phyloP scores from a whole-genome alignment of 2,888 invertebrate species.

The Allolobophora icterica region DNA sequence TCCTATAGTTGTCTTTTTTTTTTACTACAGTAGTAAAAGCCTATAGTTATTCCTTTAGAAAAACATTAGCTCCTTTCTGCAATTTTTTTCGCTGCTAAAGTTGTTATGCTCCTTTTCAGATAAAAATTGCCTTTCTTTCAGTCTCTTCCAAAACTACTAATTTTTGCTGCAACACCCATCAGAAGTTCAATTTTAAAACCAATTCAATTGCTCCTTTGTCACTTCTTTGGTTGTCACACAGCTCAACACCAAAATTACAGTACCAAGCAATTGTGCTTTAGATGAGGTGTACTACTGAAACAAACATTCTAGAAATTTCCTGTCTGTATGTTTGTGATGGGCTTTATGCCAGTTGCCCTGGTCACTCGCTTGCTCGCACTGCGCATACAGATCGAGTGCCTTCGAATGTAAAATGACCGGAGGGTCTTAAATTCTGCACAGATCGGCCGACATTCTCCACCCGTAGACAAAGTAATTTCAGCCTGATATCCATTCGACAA shows the following conservation, averaged over 20 bases:
- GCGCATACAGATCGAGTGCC: conserved; percentile 11
- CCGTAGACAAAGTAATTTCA: conserved; percentile 11
- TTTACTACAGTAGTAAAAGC: not conserved
- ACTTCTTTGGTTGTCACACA: not conserved
- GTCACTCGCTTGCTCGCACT: not conserved
- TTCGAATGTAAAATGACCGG: not conserved
- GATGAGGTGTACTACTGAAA: not conserved
- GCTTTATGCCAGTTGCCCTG: not conserved
- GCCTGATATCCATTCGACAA: not conserved
- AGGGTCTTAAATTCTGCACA: not conserved
- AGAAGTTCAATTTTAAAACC: not conserved
- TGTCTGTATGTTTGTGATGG: not conserved
- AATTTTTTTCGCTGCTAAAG: not conserved
- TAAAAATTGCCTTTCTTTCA: too few species aligned
- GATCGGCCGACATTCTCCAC: not conserved
- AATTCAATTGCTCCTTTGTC: not conserved
- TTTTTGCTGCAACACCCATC: not conserved
- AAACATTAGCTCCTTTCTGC: not conserved
- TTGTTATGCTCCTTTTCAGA: too few species aligned
- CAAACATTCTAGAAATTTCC: conserved; percentile 7
- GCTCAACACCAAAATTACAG: not conserved
- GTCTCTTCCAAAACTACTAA: not conserved
- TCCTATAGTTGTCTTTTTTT: not conserved
- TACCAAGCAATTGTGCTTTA: not conserved
- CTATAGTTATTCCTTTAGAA: not conserved